Evolutionary conservation across 2,888 invertebrate species (phyloP), one percentile per base, ranked within the genome.

Genomic region (Carabus problematicus): DNA sequence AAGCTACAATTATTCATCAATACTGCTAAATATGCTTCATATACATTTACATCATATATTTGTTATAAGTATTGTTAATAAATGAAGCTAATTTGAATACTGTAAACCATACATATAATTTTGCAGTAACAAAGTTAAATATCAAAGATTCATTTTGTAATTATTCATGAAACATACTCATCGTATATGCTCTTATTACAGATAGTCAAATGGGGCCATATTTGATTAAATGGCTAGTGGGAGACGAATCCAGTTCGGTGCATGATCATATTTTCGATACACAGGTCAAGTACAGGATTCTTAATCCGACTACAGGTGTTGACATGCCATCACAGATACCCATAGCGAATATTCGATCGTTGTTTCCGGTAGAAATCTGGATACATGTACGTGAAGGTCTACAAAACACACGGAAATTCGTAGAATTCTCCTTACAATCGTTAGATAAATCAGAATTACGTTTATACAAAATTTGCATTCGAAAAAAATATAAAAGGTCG

Each of bases 391-490:
- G 52, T 2, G 52, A 52, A 8, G 14, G 8, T 16, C 9, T 52
- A 12, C 6, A 8, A 2, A 49, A 49, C 14, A 45, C n/a, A 1
- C 11, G 16, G 8, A 52, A 52, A 9, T 4, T 12, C 52, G 9
- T 16, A 7, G 16, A 16, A 8, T 16, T 52, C 8, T 52, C 52
- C 18, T 18, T 52, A 9, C 3, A 18, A 52, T 14, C 52, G 9
- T 14, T 4, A 0, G 52, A 52, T n/a, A 19, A 19, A 16, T 11
- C 52, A 11, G 52, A 52, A 6, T 6, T 52, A 18, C 16, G 52
- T 9, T 12, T 12, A 4, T 52, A 52, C 14, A 14, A 19, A 52
- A 78, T 84, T 29, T 58, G 47, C 82, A 8, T 83, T 84, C 12
- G 47, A 11, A 16, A 47, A 47, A 29, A 29, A 6, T 29, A n/a